phyloP scores from a whole-genome alignment of 2,888 invertebrate genomes.

The Eristalis pertinax region DNA sequence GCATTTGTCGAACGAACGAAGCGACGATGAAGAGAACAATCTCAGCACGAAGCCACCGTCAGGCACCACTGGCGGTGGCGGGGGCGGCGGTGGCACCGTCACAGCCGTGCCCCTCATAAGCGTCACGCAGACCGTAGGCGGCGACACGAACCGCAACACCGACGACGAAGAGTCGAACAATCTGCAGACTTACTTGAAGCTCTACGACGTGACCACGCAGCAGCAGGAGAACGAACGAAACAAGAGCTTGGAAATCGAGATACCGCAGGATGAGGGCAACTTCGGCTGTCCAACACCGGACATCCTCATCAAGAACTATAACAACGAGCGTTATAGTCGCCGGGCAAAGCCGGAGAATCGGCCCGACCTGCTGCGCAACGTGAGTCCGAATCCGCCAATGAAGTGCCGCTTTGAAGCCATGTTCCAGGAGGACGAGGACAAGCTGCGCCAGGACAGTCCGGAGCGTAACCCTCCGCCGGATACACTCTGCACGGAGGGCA shows the following conservation, averaged over 20 bases:
- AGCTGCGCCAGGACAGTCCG: conserved; percentile 31
- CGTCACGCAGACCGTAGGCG: conserved; percentile 29
- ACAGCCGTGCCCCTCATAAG: conserved; percentile 57
- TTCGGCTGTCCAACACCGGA: conserved; percentile 77
- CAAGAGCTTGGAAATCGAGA: conserved; percentile 59
- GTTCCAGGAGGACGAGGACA: conserved; percentile 52
- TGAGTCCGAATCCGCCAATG: conserved; percentile 74
- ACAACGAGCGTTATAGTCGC: conserved; percentile 60
- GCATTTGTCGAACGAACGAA: conserved; percentile 51
- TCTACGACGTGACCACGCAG: conserved; percentile 63
- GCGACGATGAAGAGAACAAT: conserved; percentile 53
- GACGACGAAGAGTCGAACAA: conserved; percentile 47
- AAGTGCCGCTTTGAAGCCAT: conserved; percentile 52
- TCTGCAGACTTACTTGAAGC: conserved; percentile 57
- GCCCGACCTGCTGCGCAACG: conserved; percentile 77
- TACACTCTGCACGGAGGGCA: conserved; percentile 62
- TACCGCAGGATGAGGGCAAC: conserved; percentile 61
- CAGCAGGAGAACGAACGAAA: conserved; percentile 60
- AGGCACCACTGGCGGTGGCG: conserved; percentile 8
- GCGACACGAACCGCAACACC: conserved; percentile 67
- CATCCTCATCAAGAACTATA: conserved; percentile 77
- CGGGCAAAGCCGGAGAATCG: conserved; percentile 74
- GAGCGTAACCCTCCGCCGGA: conserved; percentile 58
- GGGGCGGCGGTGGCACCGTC: conserved; percentile 1
- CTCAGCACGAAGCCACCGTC: conserved; percentile 23